Percentiles rank a stretch among this genome's conserved stretches.
Evolutionary conservation across 2,797 vertebrate species (phyloP).

Genomic region (Rhodeus uyekii): DNA sequence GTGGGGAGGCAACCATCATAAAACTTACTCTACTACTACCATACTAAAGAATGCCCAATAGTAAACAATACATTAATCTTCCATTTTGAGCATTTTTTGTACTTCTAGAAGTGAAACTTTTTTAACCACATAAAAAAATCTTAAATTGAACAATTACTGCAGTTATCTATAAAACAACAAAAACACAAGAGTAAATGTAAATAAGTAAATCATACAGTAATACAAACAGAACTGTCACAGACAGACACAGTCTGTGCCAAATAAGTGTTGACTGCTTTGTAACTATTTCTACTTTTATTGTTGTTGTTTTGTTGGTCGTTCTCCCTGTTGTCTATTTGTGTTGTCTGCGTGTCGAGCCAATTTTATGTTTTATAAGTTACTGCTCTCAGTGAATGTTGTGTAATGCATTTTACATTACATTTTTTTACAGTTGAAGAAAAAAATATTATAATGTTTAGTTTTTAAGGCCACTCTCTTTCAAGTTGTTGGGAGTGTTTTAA

Average conservation of each 20-base stretch:
- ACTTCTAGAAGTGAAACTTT: neutral
- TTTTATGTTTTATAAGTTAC: neutral
- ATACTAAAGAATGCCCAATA: neutral
- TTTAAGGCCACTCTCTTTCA: neutral
- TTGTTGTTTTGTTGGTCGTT: neutral
- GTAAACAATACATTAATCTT: conserved; percentile 10
- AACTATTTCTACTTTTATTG: neutral
- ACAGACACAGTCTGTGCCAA: too few relatives aligned
- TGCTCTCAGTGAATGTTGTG: neutral
- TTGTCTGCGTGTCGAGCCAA: neutral
- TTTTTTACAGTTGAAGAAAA: too few relatives aligned
- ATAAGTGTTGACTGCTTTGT: neutral
- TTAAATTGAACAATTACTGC: neutral
- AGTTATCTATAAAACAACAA: neutral
- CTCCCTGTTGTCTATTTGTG: neutral
- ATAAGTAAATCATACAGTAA: neutral
- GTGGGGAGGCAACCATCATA: conserved; percentile 12
- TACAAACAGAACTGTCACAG: too few relatives aligned
- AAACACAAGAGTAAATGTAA: neutral
- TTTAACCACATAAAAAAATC: neutral
- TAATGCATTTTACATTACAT: too few relatives aligned
- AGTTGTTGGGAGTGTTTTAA: neutral
- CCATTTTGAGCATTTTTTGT: neutral
- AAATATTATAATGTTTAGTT: too few relatives aligned
- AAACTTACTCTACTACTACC: conserved; percentile 14